These are phyloP conservation scores for Junonia oenone DNA, from an alignment of 2,888 invertebrate genomes.

Conservation along the genomic window DNA sequence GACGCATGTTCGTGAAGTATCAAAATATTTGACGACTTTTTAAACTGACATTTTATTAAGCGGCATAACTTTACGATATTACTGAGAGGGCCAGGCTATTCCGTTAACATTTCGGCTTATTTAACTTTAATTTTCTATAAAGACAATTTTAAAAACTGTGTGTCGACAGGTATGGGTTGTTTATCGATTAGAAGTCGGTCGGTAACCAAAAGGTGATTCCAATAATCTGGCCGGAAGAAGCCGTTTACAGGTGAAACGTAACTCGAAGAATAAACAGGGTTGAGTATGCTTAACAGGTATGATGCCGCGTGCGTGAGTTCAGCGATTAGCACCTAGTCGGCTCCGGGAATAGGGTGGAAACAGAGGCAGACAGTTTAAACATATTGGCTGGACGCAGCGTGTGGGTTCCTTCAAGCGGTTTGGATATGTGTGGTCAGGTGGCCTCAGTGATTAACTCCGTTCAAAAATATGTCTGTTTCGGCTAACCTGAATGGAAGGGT, in stretches of 20 bases:
- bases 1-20: slow-evolving; percentile 19
- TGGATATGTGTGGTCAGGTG: background rate
- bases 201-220: slow-evolving; percentile 58
- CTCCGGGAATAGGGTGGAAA: slow-evolving; percentile 39
- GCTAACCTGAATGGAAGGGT: too few species aligned
- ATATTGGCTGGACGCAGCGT: background rate
- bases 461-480: background rate
- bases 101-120: background rate
- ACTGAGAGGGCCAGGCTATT: slow-evolving; percentile 1
- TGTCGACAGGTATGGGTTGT: background rate
- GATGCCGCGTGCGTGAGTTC: slow-evolving; percentile 49
- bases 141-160: background rate
- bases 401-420: background rate
- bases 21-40: slow-evolving; percentile 15
- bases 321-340: slow-evolving; percentile 62
- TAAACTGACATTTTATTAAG: slow-evolving; percentile 15
- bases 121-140: background rate
- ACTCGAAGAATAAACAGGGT: slow-evolving; percentile 64
- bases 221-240: slow-evolving; percentile 68
- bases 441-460: background rate
- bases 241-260: slow-evolving; percentile 66
- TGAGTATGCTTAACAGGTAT: slow-evolving; percentile 62
- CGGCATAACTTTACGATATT: slow-evolving; percentile 1
- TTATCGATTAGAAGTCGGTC: slow-evolving; percentile 12
- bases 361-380: slow-evolving; percentile 28